Evolutionary conservation across 2,797 vertebrate species (phyloP).

Genomic region (Buceros bicornis): DNA sequence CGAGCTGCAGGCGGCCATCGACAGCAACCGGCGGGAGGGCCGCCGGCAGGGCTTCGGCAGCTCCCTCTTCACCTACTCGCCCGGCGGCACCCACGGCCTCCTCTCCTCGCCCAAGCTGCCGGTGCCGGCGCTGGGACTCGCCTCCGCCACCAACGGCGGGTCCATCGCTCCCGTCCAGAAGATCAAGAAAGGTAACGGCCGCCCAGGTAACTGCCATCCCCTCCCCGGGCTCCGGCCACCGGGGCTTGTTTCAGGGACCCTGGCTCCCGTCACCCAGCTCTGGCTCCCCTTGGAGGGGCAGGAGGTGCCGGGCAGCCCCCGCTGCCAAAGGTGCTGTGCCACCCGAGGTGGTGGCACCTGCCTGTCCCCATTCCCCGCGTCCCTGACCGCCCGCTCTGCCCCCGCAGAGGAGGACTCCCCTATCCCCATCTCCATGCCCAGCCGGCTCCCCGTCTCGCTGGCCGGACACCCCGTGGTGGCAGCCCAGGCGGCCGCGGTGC

Average conservation of each 20-base stretch:
- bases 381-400: neutral
- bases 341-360: neutral
- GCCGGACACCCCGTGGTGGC: constrained; percentile 88
- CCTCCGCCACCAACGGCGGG: constrained; percentile 87
- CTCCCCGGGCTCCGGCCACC: neutral
- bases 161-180: constrained; percentile 86
- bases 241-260: fast-evolving
- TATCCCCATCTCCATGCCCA: constrained; percentile 78
- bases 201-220: fast-evolving
- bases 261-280: neutral
- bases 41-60: constrained; percentile 93
- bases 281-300: neutral
- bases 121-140: constrained; percentile 82
- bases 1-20: constrained; percentile 96
- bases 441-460: constrained; percentile 84
- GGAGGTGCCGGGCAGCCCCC: neutral
- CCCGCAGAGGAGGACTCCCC: constrained; percentile 88
- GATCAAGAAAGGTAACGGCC: constrained; percentile 91
- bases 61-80: constrained; percentile 93
- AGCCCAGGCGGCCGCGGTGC: constrained; percentile 87
- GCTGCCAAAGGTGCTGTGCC: fast-evolving
- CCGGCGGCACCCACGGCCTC: constrained; percentile 89
- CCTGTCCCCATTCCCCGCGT: fast-evolving
- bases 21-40: constrained; percentile 95
- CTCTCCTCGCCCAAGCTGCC: constrained; percentile 92